Conservation (phyloP, 2,797 vertebrate genomes). For the Alcedo atthis region DNA sequence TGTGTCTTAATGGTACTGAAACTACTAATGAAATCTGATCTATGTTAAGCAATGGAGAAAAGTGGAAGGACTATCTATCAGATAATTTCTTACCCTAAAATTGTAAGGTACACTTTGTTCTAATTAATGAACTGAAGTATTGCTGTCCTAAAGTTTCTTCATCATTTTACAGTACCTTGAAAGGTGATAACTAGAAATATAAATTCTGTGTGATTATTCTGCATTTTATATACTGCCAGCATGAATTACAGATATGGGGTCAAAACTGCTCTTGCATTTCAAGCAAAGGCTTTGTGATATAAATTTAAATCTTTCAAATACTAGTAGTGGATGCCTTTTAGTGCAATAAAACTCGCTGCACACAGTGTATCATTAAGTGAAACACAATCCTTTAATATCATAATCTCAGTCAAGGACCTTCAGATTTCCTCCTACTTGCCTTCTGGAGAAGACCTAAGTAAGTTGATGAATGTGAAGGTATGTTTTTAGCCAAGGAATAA, state of each 20-base stretch:
- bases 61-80: not conserved
- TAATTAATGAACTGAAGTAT: not conserved
- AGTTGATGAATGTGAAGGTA: not conserved
- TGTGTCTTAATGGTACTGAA: not conserved
- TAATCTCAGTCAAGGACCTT: not conserved
- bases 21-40: not conserved
- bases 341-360: not conserved
- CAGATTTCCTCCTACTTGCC: not conserved
- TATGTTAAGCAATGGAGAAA: not conserved
- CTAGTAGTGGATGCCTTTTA: not conserved
- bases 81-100: not conserved
- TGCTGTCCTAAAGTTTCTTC: not conserved
- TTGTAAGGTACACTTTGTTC: not conserved
- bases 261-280: conserved; percentile 23
- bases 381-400: not conserved
- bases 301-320: conserved; percentile 18
- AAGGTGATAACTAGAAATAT: not conserved
- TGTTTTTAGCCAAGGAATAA: not conserved
- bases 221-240: not conserved
- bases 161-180: not conserved
- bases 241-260: not conserved
- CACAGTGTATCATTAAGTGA: not conserved
- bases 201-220: not conserved
- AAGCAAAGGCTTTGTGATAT: not conserved
- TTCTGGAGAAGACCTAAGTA: not conserved